Conservation (phyloP, 2,113 vertebrate genomes). For the Takifugu flavidus region DNA sequence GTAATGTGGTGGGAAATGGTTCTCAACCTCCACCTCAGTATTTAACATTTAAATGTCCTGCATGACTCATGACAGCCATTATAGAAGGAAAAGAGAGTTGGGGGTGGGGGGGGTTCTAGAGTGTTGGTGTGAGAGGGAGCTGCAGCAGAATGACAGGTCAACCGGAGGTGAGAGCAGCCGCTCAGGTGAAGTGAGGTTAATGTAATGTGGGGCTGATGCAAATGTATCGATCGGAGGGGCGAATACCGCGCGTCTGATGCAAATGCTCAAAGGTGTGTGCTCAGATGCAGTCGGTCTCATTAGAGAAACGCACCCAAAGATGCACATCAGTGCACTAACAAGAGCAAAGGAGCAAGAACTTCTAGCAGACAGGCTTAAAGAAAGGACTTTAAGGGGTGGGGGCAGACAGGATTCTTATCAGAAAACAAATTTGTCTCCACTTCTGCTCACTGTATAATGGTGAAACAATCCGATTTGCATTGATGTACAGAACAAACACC, state of each 20-base stretch:
- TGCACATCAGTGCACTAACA: neutral
- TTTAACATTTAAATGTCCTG: conserved; percentile 70
- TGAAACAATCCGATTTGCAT: too few species aligned
- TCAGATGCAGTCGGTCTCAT: neutral
- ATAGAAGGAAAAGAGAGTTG: conserved; percentile 16
- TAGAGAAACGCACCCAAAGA: too few species aligned
- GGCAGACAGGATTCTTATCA: too few species aligned
- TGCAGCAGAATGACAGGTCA: conserved; percentile 30
- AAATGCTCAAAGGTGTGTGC: neutral
- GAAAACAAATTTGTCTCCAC: too few species aligned
- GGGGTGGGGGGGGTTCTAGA: neutral
- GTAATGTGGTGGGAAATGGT: conserved; percentile 70
- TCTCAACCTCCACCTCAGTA: conserved; percentile 70
- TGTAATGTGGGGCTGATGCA: conserved; percentile 25
- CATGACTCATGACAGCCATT: conserved; percentile 62
- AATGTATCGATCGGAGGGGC: conserved; percentile 27
- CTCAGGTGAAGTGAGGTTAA: conserved; percentile 46
- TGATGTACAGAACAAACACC: too few species aligned
- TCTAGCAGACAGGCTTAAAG: neutral
- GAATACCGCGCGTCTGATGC: neutral
- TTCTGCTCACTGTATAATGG: too few species aligned
- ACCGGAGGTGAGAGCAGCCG: conserved; percentile 40
- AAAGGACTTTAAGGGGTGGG: neutral
- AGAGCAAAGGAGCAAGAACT: neutral
- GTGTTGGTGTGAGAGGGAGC: conserved; percentile 7